Base-by-base conservation (phyloP, 2,888 invertebrate genomes). In the Marronus borbonicus region DNA sequence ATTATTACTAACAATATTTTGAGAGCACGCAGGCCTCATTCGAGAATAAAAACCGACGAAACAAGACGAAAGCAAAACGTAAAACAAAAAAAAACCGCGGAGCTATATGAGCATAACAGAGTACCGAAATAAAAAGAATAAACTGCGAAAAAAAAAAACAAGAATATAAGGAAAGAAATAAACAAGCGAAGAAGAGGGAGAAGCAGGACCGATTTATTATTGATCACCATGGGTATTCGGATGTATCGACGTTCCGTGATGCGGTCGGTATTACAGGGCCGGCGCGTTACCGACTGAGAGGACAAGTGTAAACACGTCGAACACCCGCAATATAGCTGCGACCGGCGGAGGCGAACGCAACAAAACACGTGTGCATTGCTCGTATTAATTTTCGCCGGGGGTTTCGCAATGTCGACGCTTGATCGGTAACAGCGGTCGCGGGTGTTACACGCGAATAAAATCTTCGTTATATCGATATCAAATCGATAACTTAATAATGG, bases 271-370 rank as follows among this genome's bases (percentile, higher is more conserved):
- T 78, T 80, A 80, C 81, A 77, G 77, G 55, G 75, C 76, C 74
- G 66, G 70, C 74, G 78, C 75, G 81, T 81, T 81, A 78, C 81
- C 79, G 79, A 80, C 80, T 79, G 79, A 76, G 78, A 76, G 76
- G 78, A 81, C 82, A 82, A 82, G 81, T 81, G 82, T 82, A 81
- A 81, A 82, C 82, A 81, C 78, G 81, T 60, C 80, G 82, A 80
- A 81, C 81, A 80, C 82, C 82, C 80, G 80, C 80, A 77, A 82
- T 81, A 79, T 82, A 80, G 77, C 76, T 79, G 39, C 44, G 79
- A 75, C 74, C 44, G 79, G 75, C 76, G 72, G 62, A 76, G 65
- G 64, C 64, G 31, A 36, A 20, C 55, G 44, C 1, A 44, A 44
- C 10, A 62, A 5, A 62, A 80, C 79, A 76, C 78, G 77, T 62